A percentile compares a stretch with the other conserved stretches of the same genome.
Conservation (phyloP, 2,888 invertebrate species). For the Netelia fuscicornis region DNA sequence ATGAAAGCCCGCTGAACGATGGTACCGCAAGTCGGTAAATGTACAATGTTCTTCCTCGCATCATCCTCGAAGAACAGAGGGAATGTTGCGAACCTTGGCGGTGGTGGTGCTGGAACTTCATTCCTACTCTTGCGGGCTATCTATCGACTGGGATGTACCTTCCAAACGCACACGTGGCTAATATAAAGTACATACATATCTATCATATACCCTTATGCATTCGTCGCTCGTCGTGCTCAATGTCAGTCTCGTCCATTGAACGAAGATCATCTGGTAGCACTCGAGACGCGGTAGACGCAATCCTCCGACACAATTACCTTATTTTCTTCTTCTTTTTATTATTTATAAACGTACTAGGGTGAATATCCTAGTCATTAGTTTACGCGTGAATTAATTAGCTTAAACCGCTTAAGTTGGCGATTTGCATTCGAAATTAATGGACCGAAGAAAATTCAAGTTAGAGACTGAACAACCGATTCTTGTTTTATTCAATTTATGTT, state of each 20-base stretch:
- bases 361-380: constrained; percentile 5
- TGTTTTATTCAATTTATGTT: constrained; percentile 1
- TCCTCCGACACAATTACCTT: background rate
- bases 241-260: background rate
- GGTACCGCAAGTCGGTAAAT: constrained; percentile 5
- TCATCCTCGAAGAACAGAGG: constrained; percentile 22
- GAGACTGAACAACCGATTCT: constrained; percentile 21
- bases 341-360: constrained; percentile 44
- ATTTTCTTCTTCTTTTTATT: background rate
- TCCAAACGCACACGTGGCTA: background rate
- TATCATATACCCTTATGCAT: constrained; percentile 18
- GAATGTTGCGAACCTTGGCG: constrained; percentile 10
- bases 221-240: constrained; percentile 11
- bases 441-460: background rate
- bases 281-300: constrained; percentile 8
- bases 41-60: background rate
- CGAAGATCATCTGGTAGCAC: background rate
- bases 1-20: constrained; percentile 21
- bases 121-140: background rate
- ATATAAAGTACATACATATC: background rate
- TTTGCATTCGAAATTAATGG: background rate
- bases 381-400: too few relatives aligned
- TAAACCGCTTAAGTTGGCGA: too few relatives aligned
- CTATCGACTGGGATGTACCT: background rate
- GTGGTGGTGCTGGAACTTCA: constrained; percentile 44